phyloP scores from a whole-genome alignment of 2,113 vertebrate genomes.

The Peucedramus taeniatus region DNA sequence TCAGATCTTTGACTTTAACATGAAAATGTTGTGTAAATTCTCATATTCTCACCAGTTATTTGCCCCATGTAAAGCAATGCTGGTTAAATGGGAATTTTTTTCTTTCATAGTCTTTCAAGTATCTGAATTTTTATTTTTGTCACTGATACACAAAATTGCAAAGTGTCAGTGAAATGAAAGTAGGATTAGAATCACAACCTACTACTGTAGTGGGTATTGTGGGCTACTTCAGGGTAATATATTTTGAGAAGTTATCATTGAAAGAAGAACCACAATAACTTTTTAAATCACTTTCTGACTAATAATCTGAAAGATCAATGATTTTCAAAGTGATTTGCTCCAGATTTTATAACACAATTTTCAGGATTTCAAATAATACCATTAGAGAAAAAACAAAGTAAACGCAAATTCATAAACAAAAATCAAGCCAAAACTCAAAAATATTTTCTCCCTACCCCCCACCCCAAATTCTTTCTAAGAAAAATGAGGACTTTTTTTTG shows the following conservation, averaged over 20 bases:
- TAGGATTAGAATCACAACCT: background rate
- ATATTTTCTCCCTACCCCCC: too few species aligned
- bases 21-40: background rate
- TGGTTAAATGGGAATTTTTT: background rate
- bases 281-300: background rate
- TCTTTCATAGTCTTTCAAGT: background rate
- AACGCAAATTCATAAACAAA: background rate
- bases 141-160: background rate
- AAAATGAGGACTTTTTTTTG: background rate
- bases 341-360: background rate
- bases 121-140: background rate
- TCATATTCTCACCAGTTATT: background rate
- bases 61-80: background rate
- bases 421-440: background rate
- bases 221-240: background rate
- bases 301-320: background rate
- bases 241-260: background rate
- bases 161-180: background rate
- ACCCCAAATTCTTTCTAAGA: background rate
- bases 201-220: rapidly evolving
- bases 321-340: background rate
- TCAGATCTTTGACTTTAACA: background rate
- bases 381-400: background rate
- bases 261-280: background rate
- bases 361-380: background rate